A percentile compares a stretch with the other conserved stretches of the same genome.
Conservation (phyloP, 2,113 vertebrate genomes). For the Callipepla squamata region DNA sequence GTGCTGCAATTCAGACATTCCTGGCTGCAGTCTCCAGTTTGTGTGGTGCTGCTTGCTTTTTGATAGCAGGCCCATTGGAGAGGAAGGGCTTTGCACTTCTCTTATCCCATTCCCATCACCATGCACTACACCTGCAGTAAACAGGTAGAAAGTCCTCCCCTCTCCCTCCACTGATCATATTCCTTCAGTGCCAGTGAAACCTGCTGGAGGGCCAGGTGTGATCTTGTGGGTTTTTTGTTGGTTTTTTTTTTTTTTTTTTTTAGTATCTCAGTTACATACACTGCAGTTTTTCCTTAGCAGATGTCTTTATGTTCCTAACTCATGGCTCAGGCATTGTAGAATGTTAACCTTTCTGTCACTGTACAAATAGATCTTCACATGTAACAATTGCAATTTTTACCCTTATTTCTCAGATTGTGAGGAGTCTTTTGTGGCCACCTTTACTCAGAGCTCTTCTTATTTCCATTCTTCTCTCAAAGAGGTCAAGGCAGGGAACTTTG, state of each 20-base stretch:
- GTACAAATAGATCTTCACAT: not conserved
- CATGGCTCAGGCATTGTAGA: not conserved
- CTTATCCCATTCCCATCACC: not conserved
- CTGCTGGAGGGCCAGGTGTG: not conserved
- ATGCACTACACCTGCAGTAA: not conserved
- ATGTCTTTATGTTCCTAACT: not conserved
- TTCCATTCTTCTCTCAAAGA: not conserved
- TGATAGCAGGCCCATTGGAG: not conserved
- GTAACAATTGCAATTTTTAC: not conserved
- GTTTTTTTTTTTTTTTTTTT: not conserved
- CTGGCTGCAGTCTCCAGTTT: not conserved
- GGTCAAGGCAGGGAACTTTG: not conserved
- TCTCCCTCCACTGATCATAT: not conserved
- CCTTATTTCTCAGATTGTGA: not conserved
- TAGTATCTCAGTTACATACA: not conserved
- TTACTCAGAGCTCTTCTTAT: not conserved
- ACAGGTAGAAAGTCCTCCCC: fast-evolving
- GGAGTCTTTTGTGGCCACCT: not conserved
- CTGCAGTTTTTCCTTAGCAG: not conserved
- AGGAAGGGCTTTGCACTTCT: not conserved
- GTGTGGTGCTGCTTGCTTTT: not conserved
- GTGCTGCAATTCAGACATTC: not conserved
- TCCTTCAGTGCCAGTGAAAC: not conserved
- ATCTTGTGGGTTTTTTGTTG: not conserved
- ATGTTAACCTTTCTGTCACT: not conserved